Evolutionary conservation across 1,140 invertebrate genomes (phyloP).

Genomic region (Drosophila quadrilineata): DNA sequence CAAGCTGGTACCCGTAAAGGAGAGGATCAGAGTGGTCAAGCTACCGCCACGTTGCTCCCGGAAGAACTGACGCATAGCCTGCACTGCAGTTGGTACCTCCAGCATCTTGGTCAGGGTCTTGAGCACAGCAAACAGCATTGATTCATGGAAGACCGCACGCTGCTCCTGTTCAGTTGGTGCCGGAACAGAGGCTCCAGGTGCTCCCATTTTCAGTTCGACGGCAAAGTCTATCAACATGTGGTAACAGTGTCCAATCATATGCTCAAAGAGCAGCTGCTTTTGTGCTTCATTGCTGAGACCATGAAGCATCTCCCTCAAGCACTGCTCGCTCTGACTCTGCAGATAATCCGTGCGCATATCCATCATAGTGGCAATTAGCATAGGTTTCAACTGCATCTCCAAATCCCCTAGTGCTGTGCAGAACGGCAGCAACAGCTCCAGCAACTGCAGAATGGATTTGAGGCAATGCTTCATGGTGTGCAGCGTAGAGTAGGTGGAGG

Average conservation of each 20-base stretch:
- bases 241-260: constrained; percentile 87
- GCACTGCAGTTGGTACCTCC: constrained; percentile 89
- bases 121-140: constrained; percentile 73
- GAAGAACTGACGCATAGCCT: constrained; percentile 92
- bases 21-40: constrained; percentile 88
- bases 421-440: constrained; percentile 71
- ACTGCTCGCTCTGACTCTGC: constrained; percentile 85
- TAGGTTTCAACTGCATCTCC: constrained; percentile 77
- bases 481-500: constrained; percentile 59
- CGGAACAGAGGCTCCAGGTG: background rate
- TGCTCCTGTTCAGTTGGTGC: constrained; percentile 30
- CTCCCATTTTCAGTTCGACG: constrained; percentile 37
- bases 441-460: constrained; percentile 65
- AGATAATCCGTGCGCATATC: constrained; percentile 89
- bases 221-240: constrained; percentile 86
- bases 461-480: constrained; percentile 76
- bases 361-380: constrained; percentile 88
- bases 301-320: constrained; percentile 86
- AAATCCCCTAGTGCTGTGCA: constrained; percentile 40
- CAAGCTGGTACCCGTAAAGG: constrained; percentile 86
- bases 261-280: constrained; percentile 85
- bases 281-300: constrained; percentile 83
- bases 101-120: constrained; percentile 92
- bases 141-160: constrained; percentile 63
- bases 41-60: constrained; percentile 84